These are phyloP conservation scores for Podargus strigoides DNA, from an alignment of 2,797 vertebrate genomes.

Conservation along the genomic window DNA sequence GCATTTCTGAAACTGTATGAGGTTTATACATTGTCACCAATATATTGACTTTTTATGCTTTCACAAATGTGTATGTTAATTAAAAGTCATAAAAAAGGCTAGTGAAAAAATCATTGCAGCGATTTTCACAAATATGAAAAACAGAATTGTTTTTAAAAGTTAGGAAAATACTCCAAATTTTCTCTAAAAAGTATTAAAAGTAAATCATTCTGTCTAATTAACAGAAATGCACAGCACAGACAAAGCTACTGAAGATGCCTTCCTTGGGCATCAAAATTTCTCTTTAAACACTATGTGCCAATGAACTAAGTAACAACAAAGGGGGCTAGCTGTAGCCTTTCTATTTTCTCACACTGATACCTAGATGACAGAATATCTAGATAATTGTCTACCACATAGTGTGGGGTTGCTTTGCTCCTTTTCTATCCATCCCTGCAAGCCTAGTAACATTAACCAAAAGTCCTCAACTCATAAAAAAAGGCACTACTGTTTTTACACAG, in stretches of 20 bases:
- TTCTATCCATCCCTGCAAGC: constrained; percentile 36
- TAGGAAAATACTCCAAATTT: background rate
- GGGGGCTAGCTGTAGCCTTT: background rate
- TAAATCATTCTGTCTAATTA: constrained; percentile 11
- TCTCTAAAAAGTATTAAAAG: background rate
- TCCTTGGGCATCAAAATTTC: background rate
- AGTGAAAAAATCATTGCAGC: background rate
- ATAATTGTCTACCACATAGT: constrained; percentile 40
- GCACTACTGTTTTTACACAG: constrained; percentile 63
- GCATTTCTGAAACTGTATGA: background rate
- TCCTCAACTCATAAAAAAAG: constrained; percentile 68
- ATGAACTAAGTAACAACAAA: constrained; percentile 5
- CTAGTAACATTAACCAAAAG: constrained; percentile 58
- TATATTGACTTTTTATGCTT: background rate
- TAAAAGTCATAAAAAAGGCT: background rate
- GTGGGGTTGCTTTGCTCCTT: constrained; percentile 34
- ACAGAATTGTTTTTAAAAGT: constrained; percentile 14
- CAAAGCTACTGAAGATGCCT: background rate
- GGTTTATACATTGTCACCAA: background rate
- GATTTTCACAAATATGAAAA: background rate
- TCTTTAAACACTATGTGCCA: background rate
- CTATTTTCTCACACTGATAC: background rate
- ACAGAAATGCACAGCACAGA: background rate
- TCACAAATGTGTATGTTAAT: background rate
- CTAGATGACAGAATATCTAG: background rate